phyloP scores from a whole-genome alignment of 2,113 vertebrate genomes.

The Bettongia penicillata region DNA sequence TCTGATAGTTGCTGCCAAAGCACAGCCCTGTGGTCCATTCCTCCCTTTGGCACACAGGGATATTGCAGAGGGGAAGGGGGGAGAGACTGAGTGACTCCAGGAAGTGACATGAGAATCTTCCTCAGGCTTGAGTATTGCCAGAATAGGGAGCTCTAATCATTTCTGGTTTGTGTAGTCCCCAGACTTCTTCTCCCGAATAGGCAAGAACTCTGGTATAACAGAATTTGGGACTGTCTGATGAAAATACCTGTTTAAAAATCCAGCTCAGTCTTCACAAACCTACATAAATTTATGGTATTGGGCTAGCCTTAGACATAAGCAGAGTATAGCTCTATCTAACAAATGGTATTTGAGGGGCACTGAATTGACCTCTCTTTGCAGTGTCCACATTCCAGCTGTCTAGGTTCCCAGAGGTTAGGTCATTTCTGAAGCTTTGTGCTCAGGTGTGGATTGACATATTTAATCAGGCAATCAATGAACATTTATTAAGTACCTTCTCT shows the following conservation, averaged over 20 bases:
- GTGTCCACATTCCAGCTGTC: background rate
- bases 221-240: background rate
- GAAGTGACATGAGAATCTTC: background rate
- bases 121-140: background rate
- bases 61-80: background rate
- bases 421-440: background rate
- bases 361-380: background rate
- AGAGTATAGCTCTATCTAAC: background rate
- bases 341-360: background rate
- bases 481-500: background rate
- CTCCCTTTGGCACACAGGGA: background rate
- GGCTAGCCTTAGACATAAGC: background rate
- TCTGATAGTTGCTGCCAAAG: background rate
- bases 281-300: background rate
- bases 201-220: background rate
- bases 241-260: background rate
- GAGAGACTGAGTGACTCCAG: background rate
- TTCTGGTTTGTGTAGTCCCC: background rate
- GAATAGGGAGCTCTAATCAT: background rate
- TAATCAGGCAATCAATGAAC: background rate
- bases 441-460: background rate
- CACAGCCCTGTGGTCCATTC: background rate
- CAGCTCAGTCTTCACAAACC: background rate
- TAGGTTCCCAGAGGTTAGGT: background rate
- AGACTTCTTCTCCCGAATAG: background rate